Evolutionary conservation across 2,888 invertebrate genomes (phyloP).

Genomic region (Halocaridina rubra): DNA sequence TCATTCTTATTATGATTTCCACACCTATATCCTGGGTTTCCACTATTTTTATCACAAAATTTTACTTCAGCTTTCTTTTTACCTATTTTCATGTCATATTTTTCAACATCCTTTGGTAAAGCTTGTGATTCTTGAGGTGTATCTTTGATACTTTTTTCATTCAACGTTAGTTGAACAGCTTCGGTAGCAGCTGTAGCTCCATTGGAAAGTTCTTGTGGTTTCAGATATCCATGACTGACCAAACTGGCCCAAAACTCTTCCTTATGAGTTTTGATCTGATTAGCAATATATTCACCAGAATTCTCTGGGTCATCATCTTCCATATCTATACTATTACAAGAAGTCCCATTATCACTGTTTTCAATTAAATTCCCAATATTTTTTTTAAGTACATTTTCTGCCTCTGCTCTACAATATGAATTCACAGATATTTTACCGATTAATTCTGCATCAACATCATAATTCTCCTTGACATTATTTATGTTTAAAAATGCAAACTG

Average conservation of each 20-base stretch:
- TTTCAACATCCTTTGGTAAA: no score
- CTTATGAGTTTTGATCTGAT: slow-evolving; percentile 26
- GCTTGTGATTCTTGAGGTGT: no score
- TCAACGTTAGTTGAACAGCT: not conserved
- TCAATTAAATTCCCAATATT: not conserved
- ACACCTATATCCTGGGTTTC: no score
- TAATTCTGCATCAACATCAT: not conserved
- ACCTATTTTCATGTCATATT: no score
- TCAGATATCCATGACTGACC: slow-evolving; percentile 11
- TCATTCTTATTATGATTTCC: no score
- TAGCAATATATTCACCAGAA: not conserved
- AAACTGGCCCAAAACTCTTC: slow-evolving; percentile 41
- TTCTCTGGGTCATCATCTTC: not conserved
- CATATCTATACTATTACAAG: not conserved
- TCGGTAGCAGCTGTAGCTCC: not conserved
- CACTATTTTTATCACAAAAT: no score
- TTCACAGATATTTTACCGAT: not conserved
- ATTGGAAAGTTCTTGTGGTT: slow-evolving; percentile 12
- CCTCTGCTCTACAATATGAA: no score
- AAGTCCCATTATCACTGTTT: not conserved
- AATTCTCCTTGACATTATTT: no score
- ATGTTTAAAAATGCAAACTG: no score
- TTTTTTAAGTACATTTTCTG: not conserved
- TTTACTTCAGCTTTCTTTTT: no score
- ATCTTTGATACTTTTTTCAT: no score